These are phyloP conservation scores for Acronicta leporina DNA, from an alignment of 2,888 invertebrate genomes.

Conservation along the genomic window DNA sequence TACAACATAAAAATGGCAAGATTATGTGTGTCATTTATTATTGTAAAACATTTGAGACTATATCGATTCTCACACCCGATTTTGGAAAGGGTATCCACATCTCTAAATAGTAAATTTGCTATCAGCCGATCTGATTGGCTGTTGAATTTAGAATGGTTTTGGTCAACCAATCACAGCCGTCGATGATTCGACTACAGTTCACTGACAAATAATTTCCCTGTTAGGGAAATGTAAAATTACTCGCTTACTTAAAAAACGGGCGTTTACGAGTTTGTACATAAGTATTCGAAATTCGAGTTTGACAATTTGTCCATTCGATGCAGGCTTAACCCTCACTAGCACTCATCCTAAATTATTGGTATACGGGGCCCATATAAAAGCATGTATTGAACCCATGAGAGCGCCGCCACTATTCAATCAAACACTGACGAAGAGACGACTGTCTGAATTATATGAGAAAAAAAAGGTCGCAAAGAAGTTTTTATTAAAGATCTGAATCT, in stretches of 20 bases:
- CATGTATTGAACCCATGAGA: slow-evolving; percentile 55
- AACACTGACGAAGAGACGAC: slow-evolving; percentile 37
- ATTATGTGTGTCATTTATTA: slow-evolving; percentile 23
- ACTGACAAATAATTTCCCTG: background rate
- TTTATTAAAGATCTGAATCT: background rate
- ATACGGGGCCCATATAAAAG: slow-evolving; percentile 64
- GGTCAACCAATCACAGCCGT: background rate
- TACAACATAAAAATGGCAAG: slow-evolving; percentile 30
- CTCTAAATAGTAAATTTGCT: background rate
- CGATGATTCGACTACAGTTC: background rate
- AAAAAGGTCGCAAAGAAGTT: background rate
- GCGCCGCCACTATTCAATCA: slow-evolving; percentile 49
- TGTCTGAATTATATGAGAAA: slow-evolving; percentile 17
- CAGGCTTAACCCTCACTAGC: slow-evolving; percentile 44
- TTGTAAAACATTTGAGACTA: slow-evolving; percentile 4
- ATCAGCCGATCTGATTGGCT: background rate
- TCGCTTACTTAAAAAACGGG: slow-evolving; percentile 2
- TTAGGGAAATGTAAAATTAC: slow-evolving; percentile 22
- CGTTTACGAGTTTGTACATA: slow-evolving; percentile 17
- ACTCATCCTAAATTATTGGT: slow-evolving; percentile 57
- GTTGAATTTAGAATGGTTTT: background rate
- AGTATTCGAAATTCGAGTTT: slow-evolving; percentile 24
- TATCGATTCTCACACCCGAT: background rate
- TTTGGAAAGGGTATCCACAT: background rate
- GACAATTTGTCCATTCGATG: slow-evolving; percentile 52